These are phyloP conservation scores for Lithophane ornitopus DNA, from an alignment of 2,888 invertebrate species.

Conservation along the genomic window DNA sequence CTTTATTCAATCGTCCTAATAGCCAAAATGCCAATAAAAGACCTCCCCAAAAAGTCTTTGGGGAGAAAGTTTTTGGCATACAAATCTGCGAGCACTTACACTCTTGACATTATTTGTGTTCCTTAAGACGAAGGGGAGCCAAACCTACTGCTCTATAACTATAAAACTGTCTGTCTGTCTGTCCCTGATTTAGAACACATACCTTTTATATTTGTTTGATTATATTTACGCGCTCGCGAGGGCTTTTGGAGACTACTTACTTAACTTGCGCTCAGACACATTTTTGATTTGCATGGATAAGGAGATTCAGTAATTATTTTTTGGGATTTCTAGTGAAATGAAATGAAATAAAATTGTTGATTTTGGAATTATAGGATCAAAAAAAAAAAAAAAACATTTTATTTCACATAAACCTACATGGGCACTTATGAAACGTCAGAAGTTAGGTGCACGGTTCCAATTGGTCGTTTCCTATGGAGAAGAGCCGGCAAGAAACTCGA, in stretches of 20 bases:
- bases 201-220: conserved; percentile 40
- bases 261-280: background rate
- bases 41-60: background rate
- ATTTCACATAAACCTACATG: too few species aligned
- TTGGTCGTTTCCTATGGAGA: too few species aligned
- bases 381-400: too few species aligned
- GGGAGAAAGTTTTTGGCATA: too few species aligned
- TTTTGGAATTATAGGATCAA: too few species aligned
- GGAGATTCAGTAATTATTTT: conserved; percentile 5
- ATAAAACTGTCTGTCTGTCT: conserved; percentile 40
- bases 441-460: too few species aligned
- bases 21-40: conserved; percentile 19
- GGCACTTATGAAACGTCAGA: too few species aligned
- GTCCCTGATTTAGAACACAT: conserved; percentile 27
- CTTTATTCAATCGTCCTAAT: background rate
- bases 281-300: conserved; percentile 12
- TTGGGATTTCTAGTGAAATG: background rate
- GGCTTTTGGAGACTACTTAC: conserved; percentile 26
- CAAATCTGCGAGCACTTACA: conserved; percentile 25
- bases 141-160: conserved; percentile 29
- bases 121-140: conserved; percentile 47
- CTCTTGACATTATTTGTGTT: background rate
- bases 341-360: too few species aligned
- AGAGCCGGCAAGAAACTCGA: too few species aligned
- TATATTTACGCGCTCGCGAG: conserved; percentile 27